Base-by-base conservation (phyloP, 1,140 invertebrate genomes). In the Zaprionus kolodkinae region DNA sequence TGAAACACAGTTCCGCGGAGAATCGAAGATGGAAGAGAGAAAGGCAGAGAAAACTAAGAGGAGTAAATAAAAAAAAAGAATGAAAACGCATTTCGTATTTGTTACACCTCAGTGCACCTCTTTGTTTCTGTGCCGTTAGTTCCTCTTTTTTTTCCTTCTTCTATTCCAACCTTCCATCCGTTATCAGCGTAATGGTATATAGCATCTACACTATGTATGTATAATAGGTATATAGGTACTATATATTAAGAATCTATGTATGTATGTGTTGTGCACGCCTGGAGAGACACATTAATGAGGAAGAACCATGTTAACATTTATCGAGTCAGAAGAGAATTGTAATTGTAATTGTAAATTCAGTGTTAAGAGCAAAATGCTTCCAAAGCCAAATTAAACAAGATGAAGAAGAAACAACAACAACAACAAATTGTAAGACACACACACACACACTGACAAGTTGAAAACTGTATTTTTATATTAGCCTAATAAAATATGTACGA, bases 391-490 rank as follows among this genome's bases (percentile, higher is more conserved):
- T 70, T 59, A 78, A 54, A 72, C 40, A 27, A n/a, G 6, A 45
- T 12, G 9, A 21, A 61, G 7, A 36, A 36, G 33, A 62, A 15
- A 64, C 11, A 43, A 10, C 3, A 15, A 64, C 11, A 43, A 10
- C 3, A 55, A 57, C 38, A 57, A 55, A 55, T 40, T 54, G 48
- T 64, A 65, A 65, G 62, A 56, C n/a, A 63, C 36, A 63, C 48
- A 50, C 30, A 64, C 17, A 17, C 5, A 54, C 6, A 62, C 30
- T 40, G 13, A 75, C 40, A 64, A 78, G 77, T 84, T 78, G 48
- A 88, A 88, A 80, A 76, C 77, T 88, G 84, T 88, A 88, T 88
- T 88, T 89, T 88, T 88, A 76, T 89, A 88, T 88, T 75, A 89
- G 84, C 66, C 81, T 79, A 70, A 71, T 66, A 62, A 75, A 65